Base-by-base conservation (phyloP, 1,140 invertebrate genomes). In the Lucilia cuprina region DNA sequence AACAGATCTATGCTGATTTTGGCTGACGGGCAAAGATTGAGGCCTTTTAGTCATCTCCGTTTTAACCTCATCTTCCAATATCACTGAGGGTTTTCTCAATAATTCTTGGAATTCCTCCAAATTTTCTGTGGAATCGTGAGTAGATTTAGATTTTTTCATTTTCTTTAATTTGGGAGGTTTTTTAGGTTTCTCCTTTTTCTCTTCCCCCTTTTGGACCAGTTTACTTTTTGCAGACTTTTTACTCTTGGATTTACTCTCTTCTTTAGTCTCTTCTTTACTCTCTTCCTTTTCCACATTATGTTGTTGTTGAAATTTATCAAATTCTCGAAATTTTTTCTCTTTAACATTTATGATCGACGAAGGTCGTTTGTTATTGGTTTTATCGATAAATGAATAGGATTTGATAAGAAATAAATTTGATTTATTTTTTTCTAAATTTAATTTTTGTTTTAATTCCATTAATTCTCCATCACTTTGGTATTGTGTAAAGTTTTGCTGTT, bases 401-500 rank as follows among this genome's bases (percentile, higher is more conserved):
- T 88, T 88, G 82, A 88, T 88, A 19, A 88, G 84, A 85, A 85
- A 88, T 82, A 88, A 65, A 86, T 88, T 88, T 17, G 87, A 88
- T 84, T 86, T 86, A 83, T 88, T 88, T 85, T 88, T 88, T 84
- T 87, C 84, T 74, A 85, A 86, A 55, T 86, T 86, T 7, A 87
- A 41, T 78, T 87, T 85, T 3, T 65, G n/a, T 30, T 49, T 80
- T 12, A 78, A 65, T 25, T 84, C 74, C 5, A 65, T 55, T 41
- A 70, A 17, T 35, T 82, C 82, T n/a, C 82, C 60, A 35, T 82
- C 82, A n/a, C 50, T 65, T 70, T 70, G 82, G 13, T 60, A 65
- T 82, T 55, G 60, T n/a, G 50, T 34, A 13, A 49, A n/a, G 50
- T 49, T 17, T 83, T 74, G 49, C 70, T 82, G 12, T 74, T 75